Percentiles rank a stretch among this genome's conserved stretches.
Conservation (phyloP, 1,140 invertebrate genomes). For the Dendroctonus valens region DNA sequence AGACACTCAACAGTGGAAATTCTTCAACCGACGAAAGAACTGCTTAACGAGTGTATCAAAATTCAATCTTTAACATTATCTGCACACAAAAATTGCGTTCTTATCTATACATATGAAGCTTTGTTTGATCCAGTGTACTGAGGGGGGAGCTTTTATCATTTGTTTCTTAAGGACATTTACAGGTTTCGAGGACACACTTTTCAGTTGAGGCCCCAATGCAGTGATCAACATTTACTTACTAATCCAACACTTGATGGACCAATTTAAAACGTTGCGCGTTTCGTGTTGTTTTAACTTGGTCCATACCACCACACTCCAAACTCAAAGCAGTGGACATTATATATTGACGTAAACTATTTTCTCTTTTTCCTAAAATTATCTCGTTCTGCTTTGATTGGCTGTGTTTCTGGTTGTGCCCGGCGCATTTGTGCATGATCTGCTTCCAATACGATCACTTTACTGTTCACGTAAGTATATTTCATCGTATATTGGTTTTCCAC, state of each 20-base stretch:
- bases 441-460: conserved; percentile 58
- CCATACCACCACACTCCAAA: conserved; percentile 34
- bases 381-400: conserved; percentile 71
- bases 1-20: conserved; percentile 45
- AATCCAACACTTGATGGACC: too few species aligned
- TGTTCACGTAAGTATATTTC: conserved; percentile 73
- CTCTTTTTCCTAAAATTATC: conserved; percentile 69
- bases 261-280: neutral
- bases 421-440: conserved; percentile 67
- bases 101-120: neutral
- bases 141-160: too few species aligned
- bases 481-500: conserved; percentile 28
- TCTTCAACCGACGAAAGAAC: neutral
- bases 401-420: conserved; percentile 67
- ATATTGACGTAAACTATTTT: conserved; percentile 59
- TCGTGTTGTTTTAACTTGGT: conserved; percentile 11
- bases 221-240: too few species aligned
- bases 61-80: too few species aligned
- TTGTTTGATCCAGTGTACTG: too few species aligned
- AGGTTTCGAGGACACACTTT: too few species aligned
- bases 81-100: too few species aligned
- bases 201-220: too few species aligned
- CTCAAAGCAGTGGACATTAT: conserved; percentile 45
- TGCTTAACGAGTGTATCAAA: too few species aligned
- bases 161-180: too few species aligned